Evolutionary conservation across 2,888 invertebrate genomes (phyloP), one percentile per base, ranked within the genome.

Genomic region (Agrotis ipsilon): DNA sequence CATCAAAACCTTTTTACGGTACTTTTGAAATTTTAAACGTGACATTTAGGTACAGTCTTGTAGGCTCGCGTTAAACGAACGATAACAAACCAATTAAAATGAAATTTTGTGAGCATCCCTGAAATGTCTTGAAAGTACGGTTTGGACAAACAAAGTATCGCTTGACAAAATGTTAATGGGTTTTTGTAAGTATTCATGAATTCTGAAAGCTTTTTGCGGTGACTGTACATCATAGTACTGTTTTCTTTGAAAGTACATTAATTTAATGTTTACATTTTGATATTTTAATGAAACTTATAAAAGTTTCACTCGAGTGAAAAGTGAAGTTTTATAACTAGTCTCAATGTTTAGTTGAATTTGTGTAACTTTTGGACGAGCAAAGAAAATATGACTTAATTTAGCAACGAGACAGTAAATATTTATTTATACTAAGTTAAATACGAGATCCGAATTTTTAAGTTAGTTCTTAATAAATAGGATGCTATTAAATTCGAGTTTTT

Each of bases 151-250:
- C 61, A 63, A 75, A 75, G 48, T 62, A 4, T 62, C 46, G 49
- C 32, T 45, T 51, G 51, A 27, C 21, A 61, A 79, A 64, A 63
- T 32, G 43, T 54, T 74, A 77, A 78, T 77, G 78, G 67, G 49
- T 61, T 64, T 70, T 43, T 48, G 57, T 45, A 55, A 27, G 59
- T 24, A 76, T 64, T 77, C n/a, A 57, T 27, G 54, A 71, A 77
- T 68, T 81, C n/a, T 61, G 21, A 71, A 61, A 61, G 59, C 57
- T 68, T 70, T 80, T 63, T 21, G 21, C 27, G 60, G 46, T 1
- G 45, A 46, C 16, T 61, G 63, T 48, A 61, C 27, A 18, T 19
- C 14, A 65, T 19, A 13, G 11, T 32, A 16, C 3, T 1, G 73
- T 63, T 32, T n/a, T 73, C 19, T 62, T 45, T 74, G 64, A 51